Conservation (phyloP, 2,888 invertebrate species). For the Drosophila pseudotakahashii region DNA sequence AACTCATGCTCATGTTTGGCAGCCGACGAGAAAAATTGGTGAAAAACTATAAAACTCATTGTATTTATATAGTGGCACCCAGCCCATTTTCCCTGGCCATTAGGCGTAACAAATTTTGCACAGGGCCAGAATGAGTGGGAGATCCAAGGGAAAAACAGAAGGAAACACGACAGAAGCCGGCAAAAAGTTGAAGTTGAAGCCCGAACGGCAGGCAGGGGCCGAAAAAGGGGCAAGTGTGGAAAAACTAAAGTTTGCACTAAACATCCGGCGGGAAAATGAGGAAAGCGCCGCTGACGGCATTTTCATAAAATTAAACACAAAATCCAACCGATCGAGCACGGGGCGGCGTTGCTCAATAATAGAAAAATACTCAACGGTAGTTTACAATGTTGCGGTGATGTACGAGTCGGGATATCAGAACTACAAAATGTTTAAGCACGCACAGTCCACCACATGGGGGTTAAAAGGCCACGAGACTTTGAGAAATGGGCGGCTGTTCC, state of each 20-base stretch:
- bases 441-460: conserved; percentile 47
- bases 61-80: conserved; percentile 56
- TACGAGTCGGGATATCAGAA: conserved; percentile 41
- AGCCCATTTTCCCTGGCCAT: conserved; percentile 16
- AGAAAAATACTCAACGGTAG: conserved; percentile 75
- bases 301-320: conserved; percentile 62
- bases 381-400: conserved; percentile 75
- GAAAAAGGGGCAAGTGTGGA: conserved; percentile 3
- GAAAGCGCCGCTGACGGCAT: conserved; percentile 51
- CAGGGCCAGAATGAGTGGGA: neutral
- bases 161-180: conserved; percentile 58
- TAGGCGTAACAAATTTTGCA: conserved; percentile 54
- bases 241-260: conserved; percentile 63
- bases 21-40: conserved; percentile 15
- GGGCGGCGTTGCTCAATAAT: conserved; percentile 50
- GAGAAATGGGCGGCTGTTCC: neutral
- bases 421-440: conserved; percentile 52
- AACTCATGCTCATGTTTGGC: conserved; percentile 14
- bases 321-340: conserved; percentile 8
- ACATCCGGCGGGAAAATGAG: conserved; percentile 64
- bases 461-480: neutral
- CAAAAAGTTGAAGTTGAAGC: conserved; percentile 58
- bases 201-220: conserved; percentile 10
- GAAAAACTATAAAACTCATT: conserved; percentile 61
- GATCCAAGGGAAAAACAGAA: conserved; percentile 23